A percentile compares a stretch with the other conserved stretches of the same genome.
Evolutionary conservation across 92 coral and sea anemone species (phyloP).

Genomic region (Epizoanthus ramosus): DNA sequence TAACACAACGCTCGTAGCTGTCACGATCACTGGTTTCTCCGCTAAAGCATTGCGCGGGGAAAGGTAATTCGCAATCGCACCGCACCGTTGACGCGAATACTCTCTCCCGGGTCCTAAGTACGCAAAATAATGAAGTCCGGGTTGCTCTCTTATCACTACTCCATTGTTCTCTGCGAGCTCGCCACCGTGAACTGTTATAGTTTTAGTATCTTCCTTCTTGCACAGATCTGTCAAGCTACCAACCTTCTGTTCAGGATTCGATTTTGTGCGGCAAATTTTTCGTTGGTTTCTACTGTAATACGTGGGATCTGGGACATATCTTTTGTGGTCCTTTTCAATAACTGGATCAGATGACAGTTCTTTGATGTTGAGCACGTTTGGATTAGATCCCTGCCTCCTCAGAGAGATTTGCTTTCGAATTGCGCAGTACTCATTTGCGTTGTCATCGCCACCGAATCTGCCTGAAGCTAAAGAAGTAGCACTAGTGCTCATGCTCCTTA

Average conservation of each 20-base stretch:
- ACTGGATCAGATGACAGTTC: neutral
- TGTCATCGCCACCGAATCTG: too few relatives aligned
- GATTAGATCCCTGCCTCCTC: neutral
- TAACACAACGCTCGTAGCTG: constrained; percentile 75
- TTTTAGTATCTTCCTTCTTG: neutral
- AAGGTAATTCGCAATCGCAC: constrained; percentile 15
- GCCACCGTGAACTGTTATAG: neutral
- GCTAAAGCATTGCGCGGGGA: constrained; percentile 61
- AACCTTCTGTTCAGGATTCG: constrained; percentile 46
- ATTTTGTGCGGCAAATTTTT: constrained; percentile 51
- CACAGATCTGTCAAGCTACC: neutral
- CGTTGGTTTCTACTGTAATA: constrained; percentile 6
- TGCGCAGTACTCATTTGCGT: too few relatives aligned
- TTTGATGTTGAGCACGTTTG: neutral
- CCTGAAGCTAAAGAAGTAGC: too few relatives aligned
- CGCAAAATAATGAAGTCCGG: constrained; percentile 69
- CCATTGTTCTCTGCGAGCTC: neutral
- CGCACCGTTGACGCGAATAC: constrained; percentile 8
- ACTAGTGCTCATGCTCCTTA: too few relatives aligned
- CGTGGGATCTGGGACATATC: constrained; percentile 39
- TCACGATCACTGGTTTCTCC: constrained; percentile 73
- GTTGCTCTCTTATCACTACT: constrained; percentile 18
- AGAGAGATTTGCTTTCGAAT: neutral
- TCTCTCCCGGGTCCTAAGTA: constrained; percentile 48
- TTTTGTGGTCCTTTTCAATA: neutral